Evolutionary conservation across 2,797 vertebrate species (phyloP), one percentile per base, ranked within the genome.

Genomic region (Coluber constrictor): DNA sequence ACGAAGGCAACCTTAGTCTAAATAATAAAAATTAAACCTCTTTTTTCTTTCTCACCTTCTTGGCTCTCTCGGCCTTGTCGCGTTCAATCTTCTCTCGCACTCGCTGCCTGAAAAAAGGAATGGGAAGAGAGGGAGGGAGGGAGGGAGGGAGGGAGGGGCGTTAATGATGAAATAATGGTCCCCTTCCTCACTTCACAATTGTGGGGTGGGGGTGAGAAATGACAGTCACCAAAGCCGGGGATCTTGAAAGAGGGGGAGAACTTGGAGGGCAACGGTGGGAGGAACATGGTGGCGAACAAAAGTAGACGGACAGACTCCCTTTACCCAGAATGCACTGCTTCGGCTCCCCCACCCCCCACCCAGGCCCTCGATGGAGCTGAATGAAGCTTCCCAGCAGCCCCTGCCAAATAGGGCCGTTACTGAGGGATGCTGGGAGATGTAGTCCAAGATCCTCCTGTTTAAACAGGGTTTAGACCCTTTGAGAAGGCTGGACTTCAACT

Each of bases 1-100:
- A 0, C 16, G 3, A 43, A 79, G 12, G 4, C 63, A 37, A 37
- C 18, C 1, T 74, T 43, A 9, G 16, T 37, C 70, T 32, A 70
- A 70, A 70, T 79, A 43, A 79, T 43, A 10, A 37, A 43, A 43
- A 18, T 43, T 20, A 43, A 37, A 37, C 5, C 6, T n/a, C 8
- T 32, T 70, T n/a, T n/a, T 32, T 0, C 2, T 0, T 5, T 4
- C 97, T 86, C 79, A 99, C 99, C 98, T 98, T 99, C 92, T 98
- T 98, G 88, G 98, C 99, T 96, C 99, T 96, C 94, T 99, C 99
- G 91, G 98, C 99, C 97, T 98, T 97, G 97, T 99, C 99, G 47
- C 98, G 97, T 89, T 98, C 98, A 2, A 99, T 99, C 97, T 99
- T 99, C 20, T 99, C 99, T 97, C 98, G 98, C 92, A 99, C 99